Evolutionary conservation across 2,113 vertebrate genomes (phyloP).

Genomic region (Megalops atlanticus): DNA sequence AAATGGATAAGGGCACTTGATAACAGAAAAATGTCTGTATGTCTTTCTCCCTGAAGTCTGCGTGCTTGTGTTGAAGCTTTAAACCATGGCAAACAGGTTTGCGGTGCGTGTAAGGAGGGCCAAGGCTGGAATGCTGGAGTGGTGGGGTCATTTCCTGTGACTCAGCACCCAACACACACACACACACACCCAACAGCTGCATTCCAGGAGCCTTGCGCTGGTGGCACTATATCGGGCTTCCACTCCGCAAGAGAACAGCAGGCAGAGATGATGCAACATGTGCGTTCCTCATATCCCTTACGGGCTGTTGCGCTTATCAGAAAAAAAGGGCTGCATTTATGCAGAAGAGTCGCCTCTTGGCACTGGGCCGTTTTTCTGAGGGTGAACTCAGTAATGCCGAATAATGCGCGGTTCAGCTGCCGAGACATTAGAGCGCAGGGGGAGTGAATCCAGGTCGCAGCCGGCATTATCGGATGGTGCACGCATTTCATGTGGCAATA

Average conservation of each 20-base stretch:
- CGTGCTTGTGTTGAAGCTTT: background rate
- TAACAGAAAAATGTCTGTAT: too few relatives aligned
- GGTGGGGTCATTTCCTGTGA: constrained; percentile 46
- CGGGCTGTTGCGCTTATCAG: background rate
- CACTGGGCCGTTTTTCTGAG: background rate
- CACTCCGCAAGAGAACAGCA: background rate
- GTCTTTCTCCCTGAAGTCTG: too few relatives aligned
- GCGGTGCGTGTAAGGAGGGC: background rate
- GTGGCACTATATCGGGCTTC: too few relatives aligned
- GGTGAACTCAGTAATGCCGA: background rate
- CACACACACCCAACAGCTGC: constrained; percentile 43
- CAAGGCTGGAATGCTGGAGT: constrained; percentile 47
- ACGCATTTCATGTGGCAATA: background rate
- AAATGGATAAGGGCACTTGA: too few relatives aligned
- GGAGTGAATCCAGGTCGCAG: background rate
- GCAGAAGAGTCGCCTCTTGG: background rate
- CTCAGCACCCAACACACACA: constrained; percentile 47
- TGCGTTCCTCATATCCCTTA: background rate
- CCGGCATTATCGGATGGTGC: background rate
- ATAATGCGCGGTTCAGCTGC: background rate
- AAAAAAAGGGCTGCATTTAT: background rate
- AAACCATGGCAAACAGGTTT: background rate
- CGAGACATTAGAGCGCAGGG: background rate
- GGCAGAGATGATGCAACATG: background rate
- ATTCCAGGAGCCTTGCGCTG: constrained; percentile 42